Evolutionary conservation across 2,888 invertebrate genomes (phyloP), one percentile per base, ranked within the genome.

Genomic region (Abscondita cerata): DNA sequence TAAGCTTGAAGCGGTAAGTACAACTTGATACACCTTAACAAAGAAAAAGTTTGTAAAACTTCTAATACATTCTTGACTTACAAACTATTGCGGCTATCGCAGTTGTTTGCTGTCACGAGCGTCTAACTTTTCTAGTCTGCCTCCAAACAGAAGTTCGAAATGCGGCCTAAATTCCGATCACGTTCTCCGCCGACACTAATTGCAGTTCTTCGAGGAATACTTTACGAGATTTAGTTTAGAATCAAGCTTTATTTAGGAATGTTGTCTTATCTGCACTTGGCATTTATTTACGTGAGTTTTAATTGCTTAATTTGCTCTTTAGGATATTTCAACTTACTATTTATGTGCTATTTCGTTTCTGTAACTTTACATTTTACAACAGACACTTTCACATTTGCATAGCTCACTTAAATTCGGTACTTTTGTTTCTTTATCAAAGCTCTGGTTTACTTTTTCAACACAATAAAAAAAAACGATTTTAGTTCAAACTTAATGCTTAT

Each of bases 121-220:
- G 62, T 47, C 48, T 48, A 60, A 60, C 60, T 64, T 64, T 64
- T 55, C 62, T 50, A 51, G 61, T 65, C 62, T 56, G 41, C 41
- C 18, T 44, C 59, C 52, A 61, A 60, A 55, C 63, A 57, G 67
- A 67, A 59, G 65, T 65, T 67, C 65, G 67, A 69, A 68, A 66
- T 59, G 68, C 62, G 65, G 69, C 63, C 68, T 70, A 69, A 68
- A 78, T 78, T 77, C 78, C 74, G 76, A 77, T 78, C 78, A 78
- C 78, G 78, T 78, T 69, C 69, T 68, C 67, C 68, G 72, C 72
- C 75, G 72, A 75, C 75, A 75, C 78, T 79, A 79, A 79, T 79
- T 79, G 79, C 77, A 76, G 75, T 77, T 79, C 77, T 78, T 79
- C 76, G 71, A 71, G 69, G 76, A 77, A 76, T 76, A 76, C 75